Percentiles rank a stretch among this genome's conserved stretches.
These are phyloP conservation scores for Drosophila nr. fundita DNA, from an alignment of 2,888 invertebrate genomes.

Conservation along the genomic window DNA sequence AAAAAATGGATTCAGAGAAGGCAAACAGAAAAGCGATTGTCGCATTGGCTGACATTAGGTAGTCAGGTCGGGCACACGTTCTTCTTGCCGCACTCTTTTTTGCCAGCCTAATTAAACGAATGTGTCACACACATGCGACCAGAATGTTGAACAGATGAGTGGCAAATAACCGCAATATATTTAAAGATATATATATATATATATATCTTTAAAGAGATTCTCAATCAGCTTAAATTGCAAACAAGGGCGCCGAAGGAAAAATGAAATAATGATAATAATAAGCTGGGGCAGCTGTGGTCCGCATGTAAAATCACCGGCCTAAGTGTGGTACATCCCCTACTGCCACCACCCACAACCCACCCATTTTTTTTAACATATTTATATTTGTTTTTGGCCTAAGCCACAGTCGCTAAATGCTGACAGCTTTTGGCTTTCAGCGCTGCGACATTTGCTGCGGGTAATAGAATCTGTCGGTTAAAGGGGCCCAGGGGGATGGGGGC, in stretches of 20 bases:
- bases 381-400: constrained; percentile 35
- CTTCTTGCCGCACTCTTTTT: constrained; percentile 1
- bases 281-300: constrained; percentile 31
- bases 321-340: constrained; percentile 29
- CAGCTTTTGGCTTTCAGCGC: constrained; percentile 63
- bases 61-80: constrained; percentile 43
- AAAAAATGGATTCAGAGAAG: constrained; percentile 18
- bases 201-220: constrained; percentile 35
- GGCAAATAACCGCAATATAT: constrained; percentile 12
- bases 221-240: constrained; percentile 38
- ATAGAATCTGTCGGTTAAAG: constrained; percentile 14
- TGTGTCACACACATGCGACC: constrained; percentile 27
- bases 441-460: constrained; percentile 33
- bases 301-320: constrained; percentile 37
- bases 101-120: constrained; percentile 55
- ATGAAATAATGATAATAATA: constrained; percentile 46
- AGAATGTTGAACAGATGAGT: neutral
- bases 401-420: constrained; percentile 54
- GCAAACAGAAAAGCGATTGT: constrained; percentile 44
- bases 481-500: neutral
- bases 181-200: neutral
- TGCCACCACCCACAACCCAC: neutral
- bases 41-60: constrained; percentile 53
- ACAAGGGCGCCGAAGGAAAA: constrained; percentile 14
- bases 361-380: neutral